Base-by-base conservation (phyloP, 2,888 invertebrate genomes). In the Stenchaetothrips biformis region DNA sequence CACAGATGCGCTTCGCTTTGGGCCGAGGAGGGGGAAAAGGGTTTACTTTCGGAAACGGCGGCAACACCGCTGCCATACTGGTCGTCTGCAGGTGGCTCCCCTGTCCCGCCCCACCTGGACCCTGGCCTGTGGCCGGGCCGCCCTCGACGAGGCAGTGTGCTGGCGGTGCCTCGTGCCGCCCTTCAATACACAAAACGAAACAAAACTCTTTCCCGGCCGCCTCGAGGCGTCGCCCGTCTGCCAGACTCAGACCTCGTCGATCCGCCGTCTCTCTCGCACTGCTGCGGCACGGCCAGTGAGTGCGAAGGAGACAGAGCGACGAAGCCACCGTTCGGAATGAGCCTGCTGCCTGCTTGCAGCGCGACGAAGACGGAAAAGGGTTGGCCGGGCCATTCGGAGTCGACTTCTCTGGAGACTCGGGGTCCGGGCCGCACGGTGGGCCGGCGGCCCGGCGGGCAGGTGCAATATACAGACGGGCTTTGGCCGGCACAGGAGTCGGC, bases 151-250 rank as follows among this genome's bases (percentile, higher is more conserved):
- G 16, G 59, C 59, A 9, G 67, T 21, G 67, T 1, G 2, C 37
- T 53, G 18, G 18, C 16, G 59, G 18, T 59, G 59, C 59, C 59
- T 59, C 67, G 67, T 74, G 67, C 67, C 67, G 67, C 67, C 67
- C 67, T 74, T 74, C 67, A 74, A 74, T 74, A 7, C 67, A 74
- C 67, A 74, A 74, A 74, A 74, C 67, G 67, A 74, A 74, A 74
- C 67, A 74, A 74, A 74, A 74, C 67, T 74, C 25, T 7, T 25
- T 11, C 1, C 37, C 13, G 53, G 9, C 53, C 53, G 16, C 53
- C 13, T 13, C 53, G 53, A 53, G 53, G 53, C 37, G 37, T 37
- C 37, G 37, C 37, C 37, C 13, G 53, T 59, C 53, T 9, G 53
- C 53, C 13, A 3, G 53, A 3, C 21, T 21, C 21, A 1, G 67